phyloP scores from a whole-genome alignment of 2,888 invertebrate genomes.

The Harmothoe impar region DNA sequence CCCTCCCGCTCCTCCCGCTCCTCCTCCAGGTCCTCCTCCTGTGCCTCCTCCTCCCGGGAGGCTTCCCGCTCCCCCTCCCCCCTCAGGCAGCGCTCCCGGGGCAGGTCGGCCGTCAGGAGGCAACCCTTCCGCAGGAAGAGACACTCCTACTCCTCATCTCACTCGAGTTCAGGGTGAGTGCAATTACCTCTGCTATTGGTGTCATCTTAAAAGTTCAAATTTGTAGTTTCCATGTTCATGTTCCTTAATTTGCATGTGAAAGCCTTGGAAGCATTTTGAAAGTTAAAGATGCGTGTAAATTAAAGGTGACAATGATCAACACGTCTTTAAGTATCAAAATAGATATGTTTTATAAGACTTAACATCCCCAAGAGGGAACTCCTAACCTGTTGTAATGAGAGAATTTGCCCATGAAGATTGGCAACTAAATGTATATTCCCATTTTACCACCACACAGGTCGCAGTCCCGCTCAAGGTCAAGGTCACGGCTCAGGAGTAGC shows the following conservation, averaged over 20 bases:
- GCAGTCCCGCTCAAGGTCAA: conserved; percentile 61
- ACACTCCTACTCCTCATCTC: conserved; percentile 60
- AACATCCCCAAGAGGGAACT: too few species aligned
- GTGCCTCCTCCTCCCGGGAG: conserved; percentile 31
- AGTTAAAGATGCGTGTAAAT: too few species aligned
- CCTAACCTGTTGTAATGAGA: too few species aligned
- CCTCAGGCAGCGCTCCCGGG: neutral
- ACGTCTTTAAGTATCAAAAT: too few species aligned
- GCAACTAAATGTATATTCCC: neutral
- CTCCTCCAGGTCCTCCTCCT: neutral
- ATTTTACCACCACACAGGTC: conserved; percentile 47
- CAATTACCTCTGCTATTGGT: neutral
- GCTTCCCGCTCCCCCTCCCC: neutral
- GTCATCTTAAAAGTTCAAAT: too few species aligned
- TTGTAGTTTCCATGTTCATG: too few species aligned
- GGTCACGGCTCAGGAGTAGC: neutral
- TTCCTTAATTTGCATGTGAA: too few species aligned
- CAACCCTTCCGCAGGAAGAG: conserved; percentile 11
- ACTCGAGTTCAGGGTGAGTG: conserved; percentile 63
- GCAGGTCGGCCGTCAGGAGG: conserved; percentile 3
- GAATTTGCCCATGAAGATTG: too few species aligned
- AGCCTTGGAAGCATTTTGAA: too few species aligned
- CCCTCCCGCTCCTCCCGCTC: conserved; percentile 12
- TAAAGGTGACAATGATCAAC: too few species aligned
- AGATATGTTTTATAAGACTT: too few species aligned